Conservation (phyloP, 2,888 invertebrate genomes). For the Standfussiana lucernea region DNA sequence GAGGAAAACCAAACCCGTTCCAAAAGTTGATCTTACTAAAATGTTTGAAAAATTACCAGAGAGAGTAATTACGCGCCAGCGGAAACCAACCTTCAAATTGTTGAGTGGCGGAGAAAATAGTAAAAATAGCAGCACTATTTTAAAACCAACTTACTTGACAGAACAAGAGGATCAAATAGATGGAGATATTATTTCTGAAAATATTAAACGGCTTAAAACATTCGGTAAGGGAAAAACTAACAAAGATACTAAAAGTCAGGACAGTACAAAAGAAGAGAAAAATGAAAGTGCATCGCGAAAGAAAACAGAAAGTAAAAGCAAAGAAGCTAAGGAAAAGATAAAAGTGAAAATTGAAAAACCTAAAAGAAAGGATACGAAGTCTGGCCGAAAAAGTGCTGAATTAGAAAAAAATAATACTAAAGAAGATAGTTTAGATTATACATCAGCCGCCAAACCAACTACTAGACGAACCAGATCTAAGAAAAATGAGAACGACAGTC, state of each 20-base stretch:
- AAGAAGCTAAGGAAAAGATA: slow-evolving; percentile 60
- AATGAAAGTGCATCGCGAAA: slow-evolving; percentile 35
- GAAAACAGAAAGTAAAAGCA: slow-evolving; percentile 42
- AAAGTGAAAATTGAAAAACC: slow-evolving; percentile 64
- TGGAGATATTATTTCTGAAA: slow-evolving; percentile 80
- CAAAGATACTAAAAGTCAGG: slow-evolving; percentile 62
- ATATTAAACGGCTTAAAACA: slow-evolving; percentile 79
- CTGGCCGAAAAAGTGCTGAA: slow-evolving; percentile 38
- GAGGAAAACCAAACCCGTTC: slow-evolving; percentile 71
- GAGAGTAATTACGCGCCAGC: slow-evolving; percentile 80
- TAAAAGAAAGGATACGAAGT: slow-evolving; percentile 51
- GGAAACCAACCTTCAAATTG: slow-evolving; percentile 82
- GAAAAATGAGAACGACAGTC: slow-evolving; percentile 69
- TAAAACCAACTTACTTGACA: slow-evolving; percentile 75
- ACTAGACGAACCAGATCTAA: slow-evolving; percentile 66
- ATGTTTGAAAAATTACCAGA: slow-evolving; percentile 80
- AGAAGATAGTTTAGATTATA: slow-evolving; percentile 37
- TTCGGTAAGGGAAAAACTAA: slow-evolving; percentile 72
- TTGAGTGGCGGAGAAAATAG: slow-evolving; percentile 55
- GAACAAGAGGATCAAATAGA: slow-evolving; percentile 80
- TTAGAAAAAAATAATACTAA: slow-evolving; percentile 38
- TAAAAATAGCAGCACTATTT: slow-evolving; percentile 70
- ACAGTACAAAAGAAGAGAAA: slow-evolving; percentile 40
- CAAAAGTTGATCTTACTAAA: slow-evolving; percentile 79
- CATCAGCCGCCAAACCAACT: slow-evolving; percentile 40